Evolutionary conservation across 2,888 invertebrate species (phyloP), one percentile per base, ranked within the genome.

Genomic region (Morpho helenor): DNA sequence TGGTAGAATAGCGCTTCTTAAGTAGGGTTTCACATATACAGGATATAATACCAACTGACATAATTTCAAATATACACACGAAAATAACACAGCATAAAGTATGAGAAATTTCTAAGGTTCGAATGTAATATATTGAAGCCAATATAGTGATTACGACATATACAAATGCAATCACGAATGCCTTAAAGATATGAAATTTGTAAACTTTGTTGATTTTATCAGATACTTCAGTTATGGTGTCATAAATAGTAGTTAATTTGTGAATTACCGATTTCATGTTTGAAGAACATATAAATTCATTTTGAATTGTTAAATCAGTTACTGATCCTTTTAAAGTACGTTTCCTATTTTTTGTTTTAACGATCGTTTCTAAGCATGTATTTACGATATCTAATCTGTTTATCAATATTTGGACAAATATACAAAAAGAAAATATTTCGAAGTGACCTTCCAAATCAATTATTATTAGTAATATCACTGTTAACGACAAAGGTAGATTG

Each of bases 111-210:
- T 67, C 63, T 7, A 68, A 66, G 0, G 60, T 73, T 8, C 69
- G 68, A 42, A 75, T 77, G 49, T 71, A 74, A 62, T 75, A 78
- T 0, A 85, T 63, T 1, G 76, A 71, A 0, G 75, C 71, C 80
- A 82, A 84, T 59, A 85, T 80, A 0, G 78, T 75, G 1, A 79
- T 72, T 7, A 86, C 69, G n/a, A 81, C 77, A 52, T 69, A 80
- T 0, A 68, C 64, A 54, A 85, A 85, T 0, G 82, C 77, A 39
- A 77, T 76, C 6, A 82, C 70, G 1, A 84, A 68, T 8, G 73
- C 75, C 74, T 80, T 79, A 40, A 86, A 78, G 23, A 84, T 79
- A 65, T 81, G 78, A 16, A 16, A 16, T 16, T 16, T 16, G 16
- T 16, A 16, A 16, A 16, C 16, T 16, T 16, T 16, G 16, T 16